phyloP scores from a whole-genome alignment of 2,888 invertebrate genomes.

The Pachydiplax longipennis region DNA sequence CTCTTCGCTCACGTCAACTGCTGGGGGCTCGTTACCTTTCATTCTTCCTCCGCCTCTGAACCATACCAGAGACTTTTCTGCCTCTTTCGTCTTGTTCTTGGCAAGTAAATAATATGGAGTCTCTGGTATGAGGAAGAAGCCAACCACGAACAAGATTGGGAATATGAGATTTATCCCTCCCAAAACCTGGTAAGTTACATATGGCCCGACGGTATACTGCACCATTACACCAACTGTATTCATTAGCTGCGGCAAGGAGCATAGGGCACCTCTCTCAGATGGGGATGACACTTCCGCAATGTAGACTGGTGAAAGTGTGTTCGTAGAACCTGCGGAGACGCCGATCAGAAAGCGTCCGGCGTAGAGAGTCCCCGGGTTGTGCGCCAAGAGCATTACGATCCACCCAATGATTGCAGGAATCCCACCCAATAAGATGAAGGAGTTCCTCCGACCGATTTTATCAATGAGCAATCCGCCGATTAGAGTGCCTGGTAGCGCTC shows the following conservation, averaged over 20 bases:
- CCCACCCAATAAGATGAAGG: conserved; percentile 63
- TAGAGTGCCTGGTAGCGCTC: neutral
- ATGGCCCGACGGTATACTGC: conserved; percentile 76
- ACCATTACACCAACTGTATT: conserved; percentile 73
- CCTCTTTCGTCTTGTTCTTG: conserved; percentile 68
- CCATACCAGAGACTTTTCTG: conserved; percentile 69
- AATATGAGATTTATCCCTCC: conserved; percentile 66
- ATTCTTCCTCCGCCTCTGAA: conserved; percentile 66
- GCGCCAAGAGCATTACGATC: conserved; percentile 68
- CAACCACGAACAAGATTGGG: conserved; percentile 67
- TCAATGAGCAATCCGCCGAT: neutral
- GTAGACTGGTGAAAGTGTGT: conserved; percentile 83
- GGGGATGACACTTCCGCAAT: conserved; percentile 78
- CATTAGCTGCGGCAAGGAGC: conserved; percentile 80
- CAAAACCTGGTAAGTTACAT: conserved; percentile 67
- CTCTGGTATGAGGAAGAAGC: conserved; percentile 80
- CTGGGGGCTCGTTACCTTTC: neutral
- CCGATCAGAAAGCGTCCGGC: conserved; percentile 70
- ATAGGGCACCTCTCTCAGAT: conserved; percentile 74
- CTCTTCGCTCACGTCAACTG: conserved; percentile 60
- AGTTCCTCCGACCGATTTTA: conserved; percentile 73
- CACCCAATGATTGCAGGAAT: conserved; percentile 74
- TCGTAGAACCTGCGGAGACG: conserved; percentile 71
- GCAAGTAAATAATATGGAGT: conserved; percentile 75
- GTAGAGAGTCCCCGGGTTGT: conserved; percentile 60